Base-by-base conservation (phyloP, 1,140 invertebrate species). In the Calephelis nemesis region DNA sequence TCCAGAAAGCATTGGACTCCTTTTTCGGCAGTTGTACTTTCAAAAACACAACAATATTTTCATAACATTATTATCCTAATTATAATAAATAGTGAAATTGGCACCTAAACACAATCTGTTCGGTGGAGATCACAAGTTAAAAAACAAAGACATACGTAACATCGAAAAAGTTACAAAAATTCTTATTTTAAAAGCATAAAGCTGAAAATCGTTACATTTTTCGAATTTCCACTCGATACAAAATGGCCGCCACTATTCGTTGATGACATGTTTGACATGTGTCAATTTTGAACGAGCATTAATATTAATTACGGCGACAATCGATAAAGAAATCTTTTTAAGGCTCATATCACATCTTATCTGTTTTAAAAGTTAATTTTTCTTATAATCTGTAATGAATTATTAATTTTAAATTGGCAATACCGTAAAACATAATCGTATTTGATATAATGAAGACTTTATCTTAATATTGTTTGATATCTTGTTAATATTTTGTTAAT, bases 181-280 rank as follows among this genome's bases (percentile, higher is more conserved):
- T 65, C 54, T 68, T 69, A 66, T 67, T 62, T 48, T 45, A 8
- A 62, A 40, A 19, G 15, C n/a, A 71, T 74, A 72, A 52, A 69
- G 70, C 65, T 65, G 65, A 49, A 63, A 68, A 63, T 70, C 19
- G 10, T 47, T 58, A 58, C 13, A 13, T 58, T 58, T 60, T 58
- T 39, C 40, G 50, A 58, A 54, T 54, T 45, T 66, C 42, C 19
- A 54, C 39, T 39, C 0, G 12, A 58, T 11, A 11, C 54, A 66
- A 60, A 13, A 54, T 54, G 54, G 52, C 67, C 68, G 63, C 69
- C 45, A 70, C 69, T 58, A 73, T 63, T 76, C 63, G 68, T 73
- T 73, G 69, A 65, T 79, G 79, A 83, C 77, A 81, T 72, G 72
- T 77, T 72, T 78, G 82, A 86, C 84, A 84, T 74, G 58, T 83